A percentile compares a stretch with the other conserved stretches of the same genome.
Conservation (phyloP, 2,113 vertebrate species). For the Isurus oxyrinchus region DNA sequence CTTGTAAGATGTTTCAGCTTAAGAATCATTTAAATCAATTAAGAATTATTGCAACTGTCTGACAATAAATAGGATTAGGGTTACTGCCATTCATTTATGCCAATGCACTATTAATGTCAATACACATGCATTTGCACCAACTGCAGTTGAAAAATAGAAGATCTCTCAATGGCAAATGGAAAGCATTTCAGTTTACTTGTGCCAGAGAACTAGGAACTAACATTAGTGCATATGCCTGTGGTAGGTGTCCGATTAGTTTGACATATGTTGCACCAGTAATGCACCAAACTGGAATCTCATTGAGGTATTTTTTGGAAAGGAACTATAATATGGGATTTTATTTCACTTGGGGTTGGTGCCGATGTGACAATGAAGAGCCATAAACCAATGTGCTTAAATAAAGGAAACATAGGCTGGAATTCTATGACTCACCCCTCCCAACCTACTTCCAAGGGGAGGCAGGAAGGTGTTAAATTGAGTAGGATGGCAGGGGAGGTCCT, state of each 20-base stretch:
- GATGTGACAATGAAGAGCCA: background rate
- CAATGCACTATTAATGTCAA: background rate
- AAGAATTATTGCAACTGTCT: background rate
- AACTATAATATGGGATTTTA: background rate
- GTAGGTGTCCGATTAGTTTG: background rate
- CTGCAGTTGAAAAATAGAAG: background rate
- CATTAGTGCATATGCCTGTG: background rate
- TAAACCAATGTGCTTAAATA: background rate
- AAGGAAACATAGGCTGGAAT: background rate
- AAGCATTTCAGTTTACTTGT: background rate
- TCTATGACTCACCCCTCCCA: no score
- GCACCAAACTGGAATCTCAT: background rate
- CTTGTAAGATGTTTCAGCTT: background rate
- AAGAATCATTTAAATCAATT: background rate
- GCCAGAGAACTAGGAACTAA: background rate
- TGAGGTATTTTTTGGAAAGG: background rate
- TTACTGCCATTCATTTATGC: background rate
- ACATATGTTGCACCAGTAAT: background rate
- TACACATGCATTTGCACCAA: background rate
- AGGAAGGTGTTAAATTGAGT: no score
- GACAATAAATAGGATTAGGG: background rate
- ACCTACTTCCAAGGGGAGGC: no score
- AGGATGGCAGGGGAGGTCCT: no score
- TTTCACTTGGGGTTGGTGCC: background rate
- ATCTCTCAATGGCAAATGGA: background rate